Evolutionary conservation across 1,140 invertebrate genomes (phyloP).

Genomic region (Drosophila sulfurigaster): DNA sequence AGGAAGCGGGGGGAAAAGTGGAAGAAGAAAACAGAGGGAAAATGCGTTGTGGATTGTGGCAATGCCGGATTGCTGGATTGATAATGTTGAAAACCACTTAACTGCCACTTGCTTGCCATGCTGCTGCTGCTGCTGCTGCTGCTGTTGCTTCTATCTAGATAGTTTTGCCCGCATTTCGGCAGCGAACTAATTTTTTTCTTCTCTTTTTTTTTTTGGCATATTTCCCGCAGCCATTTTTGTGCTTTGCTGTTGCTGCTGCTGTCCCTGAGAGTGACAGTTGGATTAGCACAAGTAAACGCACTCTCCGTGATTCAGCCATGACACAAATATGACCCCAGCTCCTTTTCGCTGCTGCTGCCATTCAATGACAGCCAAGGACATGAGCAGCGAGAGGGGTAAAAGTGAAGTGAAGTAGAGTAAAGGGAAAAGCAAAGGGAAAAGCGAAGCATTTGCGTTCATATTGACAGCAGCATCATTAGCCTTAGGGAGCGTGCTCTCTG

Average conservation of each 20-base stretch:
- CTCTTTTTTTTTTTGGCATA: constrained; percentile 51
- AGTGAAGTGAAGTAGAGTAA: constrained; percentile 1
- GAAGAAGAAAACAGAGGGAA: background rate
- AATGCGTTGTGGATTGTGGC: background rate
- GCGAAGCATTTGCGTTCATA: background rate
- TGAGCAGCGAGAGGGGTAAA: background rate
- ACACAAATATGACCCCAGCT: constrained; percentile 66
- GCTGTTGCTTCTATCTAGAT: constrained; percentile 3
- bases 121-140: background rate
- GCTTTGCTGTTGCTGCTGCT: constrained; percentile 22
- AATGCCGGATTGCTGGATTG: constrained; percentile 7
- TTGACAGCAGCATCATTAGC: constrained; percentile 58
- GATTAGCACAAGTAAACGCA: constrained; percentile 53
- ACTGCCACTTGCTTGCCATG: constrained; percentile 23
- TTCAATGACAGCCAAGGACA: constrained; percentile 47
- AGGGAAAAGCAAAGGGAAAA: background rate
- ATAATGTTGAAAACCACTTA: constrained; percentile 63
- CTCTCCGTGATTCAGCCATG: constrained; percentile 51
- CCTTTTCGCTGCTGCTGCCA: constrained; percentile 13
- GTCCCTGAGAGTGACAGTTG: constrained; percentile 71
- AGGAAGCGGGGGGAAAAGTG: background rate
- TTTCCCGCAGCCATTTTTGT: constrained; percentile 60
- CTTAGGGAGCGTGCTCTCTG: constrained; percentile 31
- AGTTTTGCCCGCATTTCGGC: constrained; percentile 40
- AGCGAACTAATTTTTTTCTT: constrained; percentile 23